phyloP scores from a whole-genome alignment of 2,113 vertebrate species.

The Alaudala cheleensis region DNA sequence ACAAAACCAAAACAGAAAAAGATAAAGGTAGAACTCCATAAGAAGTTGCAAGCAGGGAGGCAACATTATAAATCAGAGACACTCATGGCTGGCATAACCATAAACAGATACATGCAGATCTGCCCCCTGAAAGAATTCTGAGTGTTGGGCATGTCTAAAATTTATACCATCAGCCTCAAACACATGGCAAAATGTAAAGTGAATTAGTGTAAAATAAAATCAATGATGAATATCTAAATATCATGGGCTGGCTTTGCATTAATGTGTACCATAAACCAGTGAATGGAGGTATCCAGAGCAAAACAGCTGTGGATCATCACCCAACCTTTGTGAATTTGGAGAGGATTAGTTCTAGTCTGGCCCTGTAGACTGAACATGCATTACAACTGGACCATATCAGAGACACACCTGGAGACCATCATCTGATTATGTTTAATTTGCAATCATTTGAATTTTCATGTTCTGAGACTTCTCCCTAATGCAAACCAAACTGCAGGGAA shows the following conservation, averaged over 20 bases:
- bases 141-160: not conserved
- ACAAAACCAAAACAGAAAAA: not conserved
- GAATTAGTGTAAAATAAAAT: not conserved
- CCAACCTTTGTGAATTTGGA: not conserved
- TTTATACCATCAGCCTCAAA: not conserved
- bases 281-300: not conserved
- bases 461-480: not conserved
- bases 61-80: not conserved
- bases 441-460: not conserved
- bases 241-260: not conserved
- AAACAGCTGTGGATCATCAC: not conserved
- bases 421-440: not conserved
- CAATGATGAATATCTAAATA: not conserved
- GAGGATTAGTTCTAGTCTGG: not conserved
- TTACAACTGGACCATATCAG: not conserved
- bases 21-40: not conserved
- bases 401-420: not conserved
- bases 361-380: not conserved
- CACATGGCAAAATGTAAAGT: not conserved
- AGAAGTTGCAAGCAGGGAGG: not conserved
- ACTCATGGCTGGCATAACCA: not conserved
- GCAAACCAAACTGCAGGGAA: not conserved
- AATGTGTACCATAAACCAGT: not conserved
- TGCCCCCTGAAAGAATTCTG: not conserved
- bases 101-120: not conserved